These are phyloP conservation scores for Eupsilia transversa DNA, from an alignment of 2,888 invertebrate species.

Conservation along the genomic window DNA sequence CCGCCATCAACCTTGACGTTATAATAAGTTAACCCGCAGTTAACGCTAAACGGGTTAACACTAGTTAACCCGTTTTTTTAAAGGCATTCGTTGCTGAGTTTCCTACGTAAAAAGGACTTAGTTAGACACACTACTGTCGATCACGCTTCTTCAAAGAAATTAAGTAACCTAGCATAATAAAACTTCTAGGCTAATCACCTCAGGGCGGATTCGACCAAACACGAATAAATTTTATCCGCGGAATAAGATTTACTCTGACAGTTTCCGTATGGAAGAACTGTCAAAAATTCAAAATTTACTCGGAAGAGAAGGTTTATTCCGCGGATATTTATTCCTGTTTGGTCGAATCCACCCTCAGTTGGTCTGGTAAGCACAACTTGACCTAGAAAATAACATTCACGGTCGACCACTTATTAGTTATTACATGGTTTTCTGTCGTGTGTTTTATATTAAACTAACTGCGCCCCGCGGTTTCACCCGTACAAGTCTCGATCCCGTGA, in stretches of 20 bases:
- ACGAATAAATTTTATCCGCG: no score
- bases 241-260: no score
- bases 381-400: conserved; percentile 51
- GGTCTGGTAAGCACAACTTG: conserved; percentile 46
- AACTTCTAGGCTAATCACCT: no score
- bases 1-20: neutral
- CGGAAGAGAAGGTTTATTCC: no score
- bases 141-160: neutral
- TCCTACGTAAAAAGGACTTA: neutral
- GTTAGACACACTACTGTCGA: no score
- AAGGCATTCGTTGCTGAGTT: neutral
- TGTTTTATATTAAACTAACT: neutral
- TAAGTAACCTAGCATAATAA: neutral
- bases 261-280: no score
- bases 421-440: neutral
- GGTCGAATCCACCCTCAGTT: no score
- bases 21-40: neutral
- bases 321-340: no score
- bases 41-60: neutral
- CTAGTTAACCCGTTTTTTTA: neutral
- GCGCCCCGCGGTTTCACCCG: no score
- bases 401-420: conserved; percentile 7
- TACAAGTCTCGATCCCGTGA: no score
- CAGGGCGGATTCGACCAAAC: no score
- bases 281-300: no score